A percentile compares a stretch with the other conserved stretches of the same genome.
Evolutionary conservation across 2,113 vertebrate species (phyloP).

Genomic region (Neomonachus schauinslandi): DNA sequence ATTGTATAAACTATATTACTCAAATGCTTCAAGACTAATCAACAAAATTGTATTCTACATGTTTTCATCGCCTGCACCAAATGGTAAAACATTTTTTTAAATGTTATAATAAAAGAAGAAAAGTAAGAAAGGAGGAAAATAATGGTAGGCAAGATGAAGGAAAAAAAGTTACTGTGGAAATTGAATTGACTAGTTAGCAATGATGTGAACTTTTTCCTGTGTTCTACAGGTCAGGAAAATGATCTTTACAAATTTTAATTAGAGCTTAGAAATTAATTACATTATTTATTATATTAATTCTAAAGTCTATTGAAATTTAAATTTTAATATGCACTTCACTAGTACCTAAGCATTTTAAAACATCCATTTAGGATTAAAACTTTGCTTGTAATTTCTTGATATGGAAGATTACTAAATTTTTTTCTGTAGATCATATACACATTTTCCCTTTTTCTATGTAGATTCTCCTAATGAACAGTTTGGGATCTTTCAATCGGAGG

Average conservation of each 20-base stretch:
- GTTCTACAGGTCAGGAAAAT: neutral
- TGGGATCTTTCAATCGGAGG: neutral
- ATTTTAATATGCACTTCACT: neutral
- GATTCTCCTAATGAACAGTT: neutral
- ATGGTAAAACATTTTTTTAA: neutral
- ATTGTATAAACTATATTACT: neutral
- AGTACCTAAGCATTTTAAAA: neutral
- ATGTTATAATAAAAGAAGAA: neutral
- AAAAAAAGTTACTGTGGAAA: neutral
- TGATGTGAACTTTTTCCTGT: neutral
- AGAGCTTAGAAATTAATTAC: neutral
- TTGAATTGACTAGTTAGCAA: neutral
- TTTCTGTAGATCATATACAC: neutral
- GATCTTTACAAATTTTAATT: neutral
- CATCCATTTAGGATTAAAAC: neutral
- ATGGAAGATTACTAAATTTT: neutral
- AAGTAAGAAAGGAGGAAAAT: neutral
- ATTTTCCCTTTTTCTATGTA: neutral
- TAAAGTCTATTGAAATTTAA: neutral
- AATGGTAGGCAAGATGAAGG: neutral
- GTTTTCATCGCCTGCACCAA: neutral
- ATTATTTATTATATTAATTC: neutral
- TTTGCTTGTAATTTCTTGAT: neutral
- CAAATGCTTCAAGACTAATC: neutral
- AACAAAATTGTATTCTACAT: neutral